Evolutionary conservation across 1,140 invertebrate species (phyloP).

Genomic region (Apis mellifera): Amel_HAv3.1 CM009945.2:3035501-3036000

Average conservation of each 20-base stretch:
- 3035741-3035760: slow-evolving; percentile 69
- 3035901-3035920: not conserved
- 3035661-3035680: slow-evolving; percentile 84
- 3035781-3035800: slow-evolving; percentile 81
- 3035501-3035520: slow-evolving; percentile 84
- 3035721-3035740: slow-evolving; percentile 81
- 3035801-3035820: slow-evolving; percentile 79
- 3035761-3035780: slow-evolving; percentile 67
- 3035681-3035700: slow-evolving; percentile 82
- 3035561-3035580: slow-evolving; percentile 87
- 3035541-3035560: slow-evolving; percentile 88
- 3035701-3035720: slow-evolving; percentile 79
- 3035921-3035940: slow-evolving; percentile 80
- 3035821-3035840: slow-evolving; percentile 83
- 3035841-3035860: slow-evolving; percentile 34
- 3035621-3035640: slow-evolving; percentile 82
- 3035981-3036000: slow-evolving; percentile 84
- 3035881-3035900: slow-evolving; percentile 5
- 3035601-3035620: slow-evolving; percentile 84
- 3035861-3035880: not conserved
- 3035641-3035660: slow-evolving; percentile 83
- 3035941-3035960: slow-evolving; percentile 79
- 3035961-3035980: slow-evolving; percentile 83
- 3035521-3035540: slow-evolving; percentile 86
- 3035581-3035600: slow-evolving; percentile 87